A percentile compares a stretch with the other conserved stretches of the same genome.
Conservation (phyloP, 2,113 vertebrate species). For the Acanthisitta chloris region DNA sequence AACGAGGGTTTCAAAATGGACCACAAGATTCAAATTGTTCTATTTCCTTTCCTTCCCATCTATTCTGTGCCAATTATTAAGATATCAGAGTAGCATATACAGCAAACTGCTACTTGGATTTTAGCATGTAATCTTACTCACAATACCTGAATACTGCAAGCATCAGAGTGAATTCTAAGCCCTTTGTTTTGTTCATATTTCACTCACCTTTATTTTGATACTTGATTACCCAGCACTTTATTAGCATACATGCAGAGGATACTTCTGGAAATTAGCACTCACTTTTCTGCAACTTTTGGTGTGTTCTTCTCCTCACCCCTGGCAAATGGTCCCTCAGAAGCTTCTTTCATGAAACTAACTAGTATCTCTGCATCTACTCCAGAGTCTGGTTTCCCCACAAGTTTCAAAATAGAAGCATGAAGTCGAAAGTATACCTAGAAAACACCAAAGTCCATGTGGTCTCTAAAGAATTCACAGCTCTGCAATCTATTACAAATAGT, state of each 20-base stretch:
- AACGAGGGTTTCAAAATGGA: background rate
- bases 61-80: background rate
- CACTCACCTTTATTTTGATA: background rate
- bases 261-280: constrained; percentile 47
- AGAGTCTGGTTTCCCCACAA: constrained; percentile 79
- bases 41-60: background rate
- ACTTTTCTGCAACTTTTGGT: constrained; percentile 93
- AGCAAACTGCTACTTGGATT: no score
- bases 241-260: background rate
- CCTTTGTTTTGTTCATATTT: background rate
- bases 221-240: background rate
- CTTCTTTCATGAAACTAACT: constrained; percentile 88
- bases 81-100: background rate
- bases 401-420: constrained; percentile 92
- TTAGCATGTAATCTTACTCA: background rate
- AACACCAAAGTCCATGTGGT: background rate
- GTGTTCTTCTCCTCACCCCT: constrained; percentile 94
- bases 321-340: constrained; percentile 91
- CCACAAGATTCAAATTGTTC: background rate
- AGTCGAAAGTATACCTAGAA: constrained; percentile 91
- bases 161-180: background rate
- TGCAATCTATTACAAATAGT: background rate
- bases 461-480: background rate
- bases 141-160: background rate
- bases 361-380: constrained; percentile 85